These are phyloP conservation scores for Noctua fimbriata DNA, from an alignment of 2,888 invertebrate genomes.

Conservation along the genomic window DNA sequence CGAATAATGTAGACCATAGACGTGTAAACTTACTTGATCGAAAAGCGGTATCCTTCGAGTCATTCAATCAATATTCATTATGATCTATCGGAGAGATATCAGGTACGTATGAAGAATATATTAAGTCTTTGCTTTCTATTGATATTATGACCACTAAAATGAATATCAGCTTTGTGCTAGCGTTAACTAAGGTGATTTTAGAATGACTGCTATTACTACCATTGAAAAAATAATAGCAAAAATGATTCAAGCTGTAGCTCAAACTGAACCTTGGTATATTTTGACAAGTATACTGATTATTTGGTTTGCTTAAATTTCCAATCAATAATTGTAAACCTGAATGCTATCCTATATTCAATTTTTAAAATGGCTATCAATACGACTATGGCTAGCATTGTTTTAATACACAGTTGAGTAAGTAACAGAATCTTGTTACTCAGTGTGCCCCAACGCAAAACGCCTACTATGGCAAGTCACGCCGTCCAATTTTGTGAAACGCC, in stretches of 20 bases:
- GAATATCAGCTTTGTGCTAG: too few species aligned
- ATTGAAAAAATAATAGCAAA: too few species aligned
- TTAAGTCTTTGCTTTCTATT: not conserved
- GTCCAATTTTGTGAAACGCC: constrained; percentile 83
- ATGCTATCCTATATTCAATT: too few species aligned
- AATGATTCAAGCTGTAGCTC: too few species aligned
- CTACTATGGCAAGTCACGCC: constrained; percentile 85
- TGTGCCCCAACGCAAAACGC: constrained; percentile 66
- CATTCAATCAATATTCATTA: not conserved
- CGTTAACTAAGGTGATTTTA: not conserved
- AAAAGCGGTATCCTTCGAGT: not conserved
- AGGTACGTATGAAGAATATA: not conserved
- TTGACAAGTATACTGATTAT: too few species aligned
- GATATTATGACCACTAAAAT: not conserved
- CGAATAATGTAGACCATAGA: not conserved
- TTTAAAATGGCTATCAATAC: not conserved
- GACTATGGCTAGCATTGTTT: not conserved
- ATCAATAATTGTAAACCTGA: too few species aligned
- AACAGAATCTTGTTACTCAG: constrained; percentile 38
- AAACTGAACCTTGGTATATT: too few species aligned
- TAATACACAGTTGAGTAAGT: not conserved
- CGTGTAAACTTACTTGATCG: not conserved
- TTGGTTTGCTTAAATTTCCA: too few species aligned
- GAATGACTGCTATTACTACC: not conserved
- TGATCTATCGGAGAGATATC: not conserved